These are phyloP conservation scores for Parthenolecanium corni DNA, from an alignment of 2,888 invertebrate species.

Conservation along the genomic window DNA sequence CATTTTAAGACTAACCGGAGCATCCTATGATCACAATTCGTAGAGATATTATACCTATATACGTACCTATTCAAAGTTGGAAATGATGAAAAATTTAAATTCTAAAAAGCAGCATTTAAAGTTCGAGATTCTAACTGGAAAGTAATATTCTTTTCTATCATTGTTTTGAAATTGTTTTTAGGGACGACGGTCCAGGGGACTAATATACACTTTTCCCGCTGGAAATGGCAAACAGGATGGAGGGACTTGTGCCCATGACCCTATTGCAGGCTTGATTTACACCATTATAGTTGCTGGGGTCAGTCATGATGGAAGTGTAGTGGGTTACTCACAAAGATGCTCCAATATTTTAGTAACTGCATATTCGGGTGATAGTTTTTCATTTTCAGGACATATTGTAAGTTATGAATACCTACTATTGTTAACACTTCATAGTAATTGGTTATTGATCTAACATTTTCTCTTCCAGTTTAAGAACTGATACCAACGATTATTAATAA, in stretches of 20 bases:
- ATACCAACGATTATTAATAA: too few relatives aligned
- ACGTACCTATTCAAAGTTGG: too few relatives aligned
- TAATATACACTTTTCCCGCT: slow-evolving; percentile 83
- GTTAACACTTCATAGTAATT: too few relatives aligned
- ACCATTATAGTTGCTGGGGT: slow-evolving; percentile 81
- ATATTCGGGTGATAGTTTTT: slow-evolving; percentile 75
- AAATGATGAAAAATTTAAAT: too few relatives aligned
- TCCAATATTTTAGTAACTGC: slow-evolving; percentile 77
- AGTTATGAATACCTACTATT: too few relatives aligned
- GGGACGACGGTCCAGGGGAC: slow-evolving; percentile 64
- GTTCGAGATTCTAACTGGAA: too few relatives aligned
- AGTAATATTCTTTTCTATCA: background rate
- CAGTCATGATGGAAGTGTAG: slow-evolving; percentile 58
- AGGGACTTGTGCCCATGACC: slow-evolving; percentile 88
- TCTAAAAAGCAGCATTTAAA: too few relatives aligned
- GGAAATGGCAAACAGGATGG: slow-evolving; percentile 75
- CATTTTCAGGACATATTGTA: slow-evolving; percentile 71
- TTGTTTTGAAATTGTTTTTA: slow-evolving; percentile 34
- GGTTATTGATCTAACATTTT: too few relatives aligned
- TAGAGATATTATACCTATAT: too few relatives aligned
- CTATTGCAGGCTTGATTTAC: slow-evolving; percentile 70
- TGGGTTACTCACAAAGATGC: slow-evolving; percentile 86
- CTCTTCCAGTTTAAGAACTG: too few relatives aligned
- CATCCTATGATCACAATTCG: too few relatives aligned
- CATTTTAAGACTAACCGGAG: too few relatives aligned